Conservation (phyloP, 1,140 invertebrate genomes). For the Cyphomyrmex costatus region DNA sequence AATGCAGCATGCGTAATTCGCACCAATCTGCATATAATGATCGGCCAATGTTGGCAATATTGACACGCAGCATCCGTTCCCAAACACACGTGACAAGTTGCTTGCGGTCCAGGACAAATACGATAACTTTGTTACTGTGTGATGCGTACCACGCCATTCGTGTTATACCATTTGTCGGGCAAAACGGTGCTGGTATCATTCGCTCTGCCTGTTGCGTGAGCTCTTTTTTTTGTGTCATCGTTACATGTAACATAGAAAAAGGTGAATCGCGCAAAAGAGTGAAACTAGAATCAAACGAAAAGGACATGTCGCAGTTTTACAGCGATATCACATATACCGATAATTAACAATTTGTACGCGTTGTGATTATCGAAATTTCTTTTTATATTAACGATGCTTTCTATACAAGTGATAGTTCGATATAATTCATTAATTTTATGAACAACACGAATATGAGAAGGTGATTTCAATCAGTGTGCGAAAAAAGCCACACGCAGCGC, state of each 20-base stretch:
- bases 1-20: conserved; percentile 22
- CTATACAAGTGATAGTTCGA: neutral
- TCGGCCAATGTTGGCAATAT: conserved; percentile 50
- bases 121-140: conserved; percentile 54
- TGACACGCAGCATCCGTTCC: conserved; percentile 44
- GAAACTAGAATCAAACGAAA: neutral
- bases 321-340: neutral
- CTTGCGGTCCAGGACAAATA: conserved; percentile 34
- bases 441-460: neutral
- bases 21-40: conserved; percentile 56
- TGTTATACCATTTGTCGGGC: conserved; percentile 49
- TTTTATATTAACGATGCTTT: neutral
- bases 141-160: conserved; percentile 32
- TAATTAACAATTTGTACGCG: neutral
- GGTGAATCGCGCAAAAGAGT: neutral
- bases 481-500: conserved; percentile 4
- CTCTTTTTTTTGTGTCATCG: conserved; percentile 6
- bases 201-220: conserved; percentile 33
- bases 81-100: conserved; percentile 52
- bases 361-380: neutral
- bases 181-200: conserved; percentile 26
- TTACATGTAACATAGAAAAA: neutral
- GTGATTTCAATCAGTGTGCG: conserved; percentile 11
- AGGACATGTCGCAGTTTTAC: neutral
- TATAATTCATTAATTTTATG: neutral